Conservation (phyloP, 1,140 invertebrate species). For the Eriosoma lanigerum region DNA sequence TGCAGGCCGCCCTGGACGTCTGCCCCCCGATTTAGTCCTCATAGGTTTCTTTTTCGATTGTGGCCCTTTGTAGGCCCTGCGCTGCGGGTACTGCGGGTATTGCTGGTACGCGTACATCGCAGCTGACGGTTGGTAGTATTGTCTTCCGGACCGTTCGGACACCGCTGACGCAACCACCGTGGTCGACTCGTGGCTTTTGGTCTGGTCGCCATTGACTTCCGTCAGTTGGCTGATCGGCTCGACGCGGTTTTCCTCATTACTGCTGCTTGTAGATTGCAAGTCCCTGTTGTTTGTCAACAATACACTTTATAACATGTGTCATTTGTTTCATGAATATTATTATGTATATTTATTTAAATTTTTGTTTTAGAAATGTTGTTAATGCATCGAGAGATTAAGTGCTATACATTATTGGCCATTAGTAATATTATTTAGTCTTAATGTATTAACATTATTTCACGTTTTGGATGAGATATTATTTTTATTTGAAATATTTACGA, state of each 20-base stretch:
- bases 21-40: not conserved
- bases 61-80: slow-evolving; percentile 19
- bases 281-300: not conserved
- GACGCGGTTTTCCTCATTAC: not conserved
- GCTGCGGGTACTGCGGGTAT: not conserved
- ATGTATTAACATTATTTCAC: too few relatives aligned
- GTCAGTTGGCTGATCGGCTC: not conserved
- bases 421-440: too few relatives aligned
- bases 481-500: too few relatives aligned
- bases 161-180: not conserved
- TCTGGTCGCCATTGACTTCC: not conserved
- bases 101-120: not conserved
- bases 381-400: too few relatives aligned
- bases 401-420: too few relatives aligned
- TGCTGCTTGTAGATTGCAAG: not conserved
- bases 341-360: too few relatives aligned
- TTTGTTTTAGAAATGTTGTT: too few relatives aligned
- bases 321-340: too few relatives aligned
- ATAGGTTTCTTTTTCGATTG: not conserved
- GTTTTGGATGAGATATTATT: too few relatives aligned
- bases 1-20: not conserved
- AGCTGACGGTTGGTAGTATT: not conserved
- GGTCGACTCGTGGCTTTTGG: not conserved
- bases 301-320: not conserved
- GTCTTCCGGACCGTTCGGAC: not conserved